Base-by-base conservation (phyloP, 2,113 vertebrate species). In the Notarius lentiginosus region DNA sequence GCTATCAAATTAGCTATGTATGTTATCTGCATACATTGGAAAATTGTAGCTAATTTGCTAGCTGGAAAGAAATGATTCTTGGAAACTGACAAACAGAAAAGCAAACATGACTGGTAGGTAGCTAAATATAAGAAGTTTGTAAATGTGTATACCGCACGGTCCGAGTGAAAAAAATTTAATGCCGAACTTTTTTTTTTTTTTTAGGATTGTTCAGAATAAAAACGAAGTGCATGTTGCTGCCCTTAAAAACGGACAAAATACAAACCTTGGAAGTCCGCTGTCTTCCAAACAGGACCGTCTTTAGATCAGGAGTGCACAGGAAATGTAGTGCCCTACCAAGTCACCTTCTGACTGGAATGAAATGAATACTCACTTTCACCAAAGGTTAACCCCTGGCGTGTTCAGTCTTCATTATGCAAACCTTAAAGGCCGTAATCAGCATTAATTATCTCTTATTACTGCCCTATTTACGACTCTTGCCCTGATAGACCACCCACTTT, bases 401-500 rank as follows among this genome's bases (percentile, higher is more conserved):
- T 60, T 80, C 83, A 60, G 47, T 53, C 63, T 68, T 55, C 66
- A 84, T 84, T 55, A 55, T 84, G 55, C 6, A 34, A 73, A 60
- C 65, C 9, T 55, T 73, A 73, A 84, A 75, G 14, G 68, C 51
- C 20, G 6, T 84, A n/a, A 34, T 76, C 68, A 75, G 56, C 72
- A 34, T 84, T 55, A 77, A 47, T 75, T 11, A 75, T 84, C 14
- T 84, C 49, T 56, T 60, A 47, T 61, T 75, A 60, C 70, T 85
- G 49, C 73, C 58, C 30, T 79, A 66, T 79, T 65, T 65, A 61
- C 24, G 5, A 49, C 24, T 68, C 47, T 27, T 47, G 17, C 4
- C 30, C 55, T 80, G 56, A 80, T 80, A 80, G 79, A 80, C 79
- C 56, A 80, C 79, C 79, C 79, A 60, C 27, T 80, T 60, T 60